These are phyloP conservation scores for Apistogramma diplotaenia DNA, from an alignment of 2,113 vertebrate genomes.

Conservation along the genomic window DNA sequence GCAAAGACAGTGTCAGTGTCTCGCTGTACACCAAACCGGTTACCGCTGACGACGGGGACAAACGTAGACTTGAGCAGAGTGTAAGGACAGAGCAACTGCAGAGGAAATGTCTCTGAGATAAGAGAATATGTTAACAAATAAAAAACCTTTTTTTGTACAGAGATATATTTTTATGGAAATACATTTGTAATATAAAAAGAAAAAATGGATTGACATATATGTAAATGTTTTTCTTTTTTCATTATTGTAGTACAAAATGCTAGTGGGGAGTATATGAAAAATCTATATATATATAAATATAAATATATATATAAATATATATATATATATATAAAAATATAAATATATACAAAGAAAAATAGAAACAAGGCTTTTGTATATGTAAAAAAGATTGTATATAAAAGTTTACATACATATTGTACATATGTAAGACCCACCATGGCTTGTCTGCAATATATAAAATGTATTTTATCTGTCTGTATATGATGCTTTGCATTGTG, in stretches of 20 bases:
- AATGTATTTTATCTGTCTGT: constrained; percentile 99
- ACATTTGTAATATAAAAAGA: constrained; percentile 98
- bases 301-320: constrained; percentile 60
- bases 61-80: constrained; percentile 54
- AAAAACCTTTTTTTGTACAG: constrained; percentile 90
- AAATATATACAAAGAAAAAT: constrained; percentile 80
- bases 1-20: constrained; percentile 26
- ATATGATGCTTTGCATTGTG: constrained; percentile 98
- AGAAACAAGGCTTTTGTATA: constrained; percentile 84
- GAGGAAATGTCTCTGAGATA: constrained; percentile 56
- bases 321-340: constrained; percentile 67
- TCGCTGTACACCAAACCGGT: constrained; percentile 61
- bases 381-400: constrained; percentile 98
- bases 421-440: constrained; percentile 95
- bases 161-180: constrained; percentile 99
- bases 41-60: constrained; percentile 28
- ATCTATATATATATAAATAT: constrained; percentile 71
- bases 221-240: constrained; percentile 91
- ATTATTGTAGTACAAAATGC: constrained; percentile 93
- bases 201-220: constrained; percentile 84
- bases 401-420: constrained; percentile 95
- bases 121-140: constrained; percentile 70
- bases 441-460: constrained; percentile 98
- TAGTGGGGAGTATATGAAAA: constrained; percentile 85
- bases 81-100: constrained; percentile 35